Base-by-base conservation (phyloP, 2,113 vertebrate species). In the Morone saxatilis region DNA sequence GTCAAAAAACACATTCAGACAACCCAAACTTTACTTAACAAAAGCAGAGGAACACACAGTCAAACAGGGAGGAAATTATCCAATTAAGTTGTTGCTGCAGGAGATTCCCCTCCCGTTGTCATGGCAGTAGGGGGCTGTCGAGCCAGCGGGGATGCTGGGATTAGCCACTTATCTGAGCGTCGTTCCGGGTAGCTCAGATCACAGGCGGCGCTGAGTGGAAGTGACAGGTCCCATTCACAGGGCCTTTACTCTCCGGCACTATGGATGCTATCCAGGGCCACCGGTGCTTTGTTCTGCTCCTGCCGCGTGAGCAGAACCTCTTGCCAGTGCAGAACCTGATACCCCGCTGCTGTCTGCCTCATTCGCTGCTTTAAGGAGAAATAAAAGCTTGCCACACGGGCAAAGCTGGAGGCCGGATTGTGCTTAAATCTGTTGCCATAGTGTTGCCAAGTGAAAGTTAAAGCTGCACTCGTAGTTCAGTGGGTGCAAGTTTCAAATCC, bases 201-300 rank as follows among this genome's bases (percentile, higher is more conserved):
- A 94, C 83, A 94, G 92, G 87, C 85, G 17, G 74, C 6, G 67
- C 86, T 94, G 91, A 95, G 91, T 81, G 45, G 83, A 91, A 94
- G 90, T 93, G 94, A 94, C 94, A 94, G 86, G 61, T 89, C 79
- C 85, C 69, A 86, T 94, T 92, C 90, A 90, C 79, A 14, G 78
- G 76, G 82, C 80, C 81, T 87, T 89, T 84, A 76, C 88, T 89
- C 90, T 72, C 61, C 74, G 19, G 85, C 90, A 86, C 77, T 74
- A 54, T 87, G 78, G 86, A 91, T 78, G 81, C 82, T 51, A 68
- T 92, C 88, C 90, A 91, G 83, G 84, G 88, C 92, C 87, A 84
- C 86, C 56, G 48, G 75, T 31, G 57, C 90, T 93, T 91, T 92
- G 88, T 90, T 93, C 91, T 76, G 76, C 80, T 76, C 53, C 81